phyloP scores from a whole-genome alignment of 1,140 invertebrate species.

The Drosophila mojavensis region DNA sequence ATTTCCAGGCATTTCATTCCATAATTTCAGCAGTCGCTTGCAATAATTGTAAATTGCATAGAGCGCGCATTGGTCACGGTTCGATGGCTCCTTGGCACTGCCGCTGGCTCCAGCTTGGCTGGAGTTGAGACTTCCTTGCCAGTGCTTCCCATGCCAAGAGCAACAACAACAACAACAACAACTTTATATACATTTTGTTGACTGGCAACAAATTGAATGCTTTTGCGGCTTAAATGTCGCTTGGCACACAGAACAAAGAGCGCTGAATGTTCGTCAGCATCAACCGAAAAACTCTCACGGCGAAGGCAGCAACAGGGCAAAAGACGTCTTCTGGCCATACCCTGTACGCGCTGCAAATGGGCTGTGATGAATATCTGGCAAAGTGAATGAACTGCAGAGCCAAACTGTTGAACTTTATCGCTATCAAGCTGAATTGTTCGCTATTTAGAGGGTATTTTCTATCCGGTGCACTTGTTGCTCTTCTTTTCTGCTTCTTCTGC shows the following conservation, averaged over 20 bases:
- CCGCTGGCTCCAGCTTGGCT: background rate
- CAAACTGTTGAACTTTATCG: too few relatives aligned
- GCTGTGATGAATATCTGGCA: too few relatives aligned
- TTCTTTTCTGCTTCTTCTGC: background rate
- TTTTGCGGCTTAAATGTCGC: slow-evolving; percentile 17
- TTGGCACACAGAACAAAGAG: slow-evolving; percentile 3
- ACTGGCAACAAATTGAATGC: slow-evolving; percentile 14
- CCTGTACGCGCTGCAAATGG: too few relatives aligned
- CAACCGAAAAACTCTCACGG: slow-evolving; percentile 17
- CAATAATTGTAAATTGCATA: slow-evolving; percentile 46
- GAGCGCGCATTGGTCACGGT: slow-evolving; percentile 26
- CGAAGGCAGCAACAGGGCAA: background rate
- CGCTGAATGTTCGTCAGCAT: slow-evolving; percentile 9
- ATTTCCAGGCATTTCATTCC: background rate
- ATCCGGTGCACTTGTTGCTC: too few relatives aligned
- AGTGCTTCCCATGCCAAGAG: slow-evolving; percentile 11
- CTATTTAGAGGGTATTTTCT: background rate
- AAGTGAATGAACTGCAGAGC: too few relatives aligned
- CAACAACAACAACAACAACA: slow-evolving; percentile 2
- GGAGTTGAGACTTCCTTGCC: background rate
- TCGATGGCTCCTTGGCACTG: background rate
- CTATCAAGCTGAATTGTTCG: too few relatives aligned
- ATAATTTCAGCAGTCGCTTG: slow-evolving; percentile 29
- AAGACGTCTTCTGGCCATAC: too few relatives aligned
- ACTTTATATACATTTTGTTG: background rate